A percentile compares a stretch with the other conserved stretches of the same genome.
Conservation (phyloP, 2,888 invertebrate species). For the Prenolepis imparis region DNA sequence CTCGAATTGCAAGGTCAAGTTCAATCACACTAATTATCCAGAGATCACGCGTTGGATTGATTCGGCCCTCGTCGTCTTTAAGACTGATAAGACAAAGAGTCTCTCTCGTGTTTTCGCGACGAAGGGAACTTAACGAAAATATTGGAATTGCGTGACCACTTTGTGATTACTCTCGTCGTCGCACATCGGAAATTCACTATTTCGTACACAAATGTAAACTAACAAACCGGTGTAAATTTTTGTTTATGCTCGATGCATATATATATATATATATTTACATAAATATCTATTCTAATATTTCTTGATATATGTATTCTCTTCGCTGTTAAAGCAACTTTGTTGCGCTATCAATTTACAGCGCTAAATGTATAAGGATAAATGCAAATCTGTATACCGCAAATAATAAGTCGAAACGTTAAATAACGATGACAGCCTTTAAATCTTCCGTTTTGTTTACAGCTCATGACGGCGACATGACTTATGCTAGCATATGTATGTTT, state of each 20-base stretch:
- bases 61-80: not conserved
- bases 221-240: not conserved
- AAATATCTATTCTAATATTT: slow-evolving; percentile 1
- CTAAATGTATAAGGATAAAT: not conserved
- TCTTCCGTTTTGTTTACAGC: not conserved
- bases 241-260: not conserved
- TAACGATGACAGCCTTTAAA: not conserved
- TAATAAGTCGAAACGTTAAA: not conserved
- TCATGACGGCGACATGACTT: not conserved
- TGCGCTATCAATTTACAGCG: not conserved
- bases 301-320: not conserved
- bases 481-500: not conserved
- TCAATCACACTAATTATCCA: slow-evolving; percentile 27
- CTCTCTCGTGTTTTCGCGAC: not conserved
- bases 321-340: not conserved
- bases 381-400: not conserved
- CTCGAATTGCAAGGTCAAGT: slow-evolving; percentile 26
- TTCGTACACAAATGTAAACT: not conserved
- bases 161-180: not conserved
- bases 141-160: not conserved
- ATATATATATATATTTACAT: not conserved
- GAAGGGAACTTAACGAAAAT: not conserved
- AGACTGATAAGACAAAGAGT: slow-evolving; percentile 4
- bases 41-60: slow-evolving; percentile 29
- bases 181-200: not conserved